Conservation (phyloP, 2,888 invertebrate species). For the Parochlus steinenii region DNA sequence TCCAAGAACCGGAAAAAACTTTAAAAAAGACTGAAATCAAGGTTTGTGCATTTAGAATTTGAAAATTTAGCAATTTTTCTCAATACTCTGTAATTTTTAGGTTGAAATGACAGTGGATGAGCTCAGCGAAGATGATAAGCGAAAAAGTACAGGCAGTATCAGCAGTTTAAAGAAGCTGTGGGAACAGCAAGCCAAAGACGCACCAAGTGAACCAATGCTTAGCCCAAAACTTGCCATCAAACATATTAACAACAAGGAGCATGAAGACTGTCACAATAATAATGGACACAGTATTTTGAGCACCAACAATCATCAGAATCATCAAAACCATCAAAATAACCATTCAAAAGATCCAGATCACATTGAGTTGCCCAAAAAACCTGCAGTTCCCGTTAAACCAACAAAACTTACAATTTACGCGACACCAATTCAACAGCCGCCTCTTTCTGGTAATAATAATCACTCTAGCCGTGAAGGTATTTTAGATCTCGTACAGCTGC, state of each 20-base stretch:
- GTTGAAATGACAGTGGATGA: conserved; percentile 23
- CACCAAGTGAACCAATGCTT: conserved; percentile 19
- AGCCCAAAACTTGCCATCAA: conserved; percentile 24
- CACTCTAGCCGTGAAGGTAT: conserved; percentile 35
- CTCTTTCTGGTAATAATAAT: conserved; percentile 27
- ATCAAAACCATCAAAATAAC: conserved; percentile 15
- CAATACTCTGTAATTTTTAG: too few species aligned
- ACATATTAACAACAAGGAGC: conserved; percentile 45
- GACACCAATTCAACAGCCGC: conserved; percentile 38
- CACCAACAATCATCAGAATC: conserved; percentile 12
- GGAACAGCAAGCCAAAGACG: conserved; percentile 35
- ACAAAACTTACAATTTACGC: conserved; percentile 56
- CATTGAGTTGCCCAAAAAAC: conserved; percentile 37
- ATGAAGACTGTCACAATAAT: conserved; percentile 28
- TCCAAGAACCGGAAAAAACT: conserved; percentile 1
- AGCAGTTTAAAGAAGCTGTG: conserved; percentile 82
- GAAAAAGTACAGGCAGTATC: conserved; percentile 83
- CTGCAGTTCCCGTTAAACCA: conserved; percentile 51
- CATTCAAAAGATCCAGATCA: conserved; percentile 32
- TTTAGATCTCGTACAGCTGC: conserved; percentile 44
- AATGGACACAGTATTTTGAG: conserved; percentile 15
- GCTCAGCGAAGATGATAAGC: conserved; percentile 61
- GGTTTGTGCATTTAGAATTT: conserved; percentile 28
- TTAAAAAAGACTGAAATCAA: conserved; percentile 32
- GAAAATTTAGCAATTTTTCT: conserved; percentile 28